These are phyloP conservation scores for Lepus townsendii DNA, from an alignment of 2,797 vertebrate genomes.

Conservation along the genomic window DNA sequence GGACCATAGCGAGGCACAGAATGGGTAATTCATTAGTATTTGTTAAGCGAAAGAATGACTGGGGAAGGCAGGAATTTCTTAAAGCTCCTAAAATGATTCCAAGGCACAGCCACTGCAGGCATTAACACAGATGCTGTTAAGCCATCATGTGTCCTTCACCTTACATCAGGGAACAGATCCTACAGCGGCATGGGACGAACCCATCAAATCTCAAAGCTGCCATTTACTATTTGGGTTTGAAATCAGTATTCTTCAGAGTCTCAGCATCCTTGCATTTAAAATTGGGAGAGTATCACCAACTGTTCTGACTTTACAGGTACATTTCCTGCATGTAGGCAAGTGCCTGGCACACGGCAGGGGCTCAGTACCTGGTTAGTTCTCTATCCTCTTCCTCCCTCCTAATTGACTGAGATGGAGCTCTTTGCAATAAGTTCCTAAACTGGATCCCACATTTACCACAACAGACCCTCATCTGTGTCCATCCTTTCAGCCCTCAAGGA, in stretches of 20 bases:
- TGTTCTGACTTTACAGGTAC: not conserved
- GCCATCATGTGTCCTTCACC: not conserved
- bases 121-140: not conserved
- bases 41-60: constrained; percentile 24
- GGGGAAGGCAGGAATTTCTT: not conserved
- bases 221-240: constrained; percentile 40
- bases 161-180: not conserved
- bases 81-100: constrained; percentile 4
- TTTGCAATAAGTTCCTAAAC: not conserved
- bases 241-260: constrained; percentile 23
- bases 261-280: constrained; percentile 18
- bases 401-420: not conserved
- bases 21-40: not conserved
- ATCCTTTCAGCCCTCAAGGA: not conserved
- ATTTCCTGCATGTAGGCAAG: not conserved
- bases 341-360: not conserved
- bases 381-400: not conserved
- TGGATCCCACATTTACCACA: not conserved
- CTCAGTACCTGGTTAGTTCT: not conserved
- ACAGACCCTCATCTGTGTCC: not conserved
- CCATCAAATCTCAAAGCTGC: constrained; percentile 20
- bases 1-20: not conserved
- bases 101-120: not conserved
- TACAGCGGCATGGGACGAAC: not conserved
- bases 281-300: not conserved